Base-by-base conservation (phyloP, 92 coral and sea anemone genomes). In the Zoanthus sansibaricus region DNA sequence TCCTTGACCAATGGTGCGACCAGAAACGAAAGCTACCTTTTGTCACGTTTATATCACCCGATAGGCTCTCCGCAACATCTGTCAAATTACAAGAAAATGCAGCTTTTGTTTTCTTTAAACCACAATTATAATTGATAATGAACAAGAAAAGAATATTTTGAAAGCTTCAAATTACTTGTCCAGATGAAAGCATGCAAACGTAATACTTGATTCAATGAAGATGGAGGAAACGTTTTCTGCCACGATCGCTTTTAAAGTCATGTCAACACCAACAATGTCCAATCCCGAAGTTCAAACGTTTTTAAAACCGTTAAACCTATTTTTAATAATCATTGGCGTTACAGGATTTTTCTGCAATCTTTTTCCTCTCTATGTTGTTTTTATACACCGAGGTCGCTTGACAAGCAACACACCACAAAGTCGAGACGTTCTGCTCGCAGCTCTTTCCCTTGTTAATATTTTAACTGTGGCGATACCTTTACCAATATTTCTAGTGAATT, bases 361-460 rank as follows among this genome's bases (percentile, higher is more conserved):
- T 67, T 83, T 94, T 18, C 90, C 98, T 31, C 83, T 94, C 87
- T 84, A 86, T 86, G 98, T 94, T 73, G 85, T 94, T 30, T 91
- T 89, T 76, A 69, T 88, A 45, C 73, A 62, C 62, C 75, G 73
- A 45, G 85, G 74, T 42, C 92, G 84, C 75, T 86, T 94, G 68
- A 94, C 90, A 44, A 71, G 77, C 6, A 79, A 78, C n/a, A 76
- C 76, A 25, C 91, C 93, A 59, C 89, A 83, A 21, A 94, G 96
- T 62, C 64, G 94, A 66, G 98, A 94, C 55, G 89, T 93, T 9
- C 61, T 94, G 66, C 59, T 93, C 11, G 92, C 95, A 3, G 90
- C 95, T 45, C 93, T 94, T 15, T 87, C 90, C 32, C 21, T 89
- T 18, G 84, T 91, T 72, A 94, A 94, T 76, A 33, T 93, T 69